phyloP scores from a whole-genome alignment of 2,113 vertebrate genomes.

The Toxotes jaculatrix region DNA sequence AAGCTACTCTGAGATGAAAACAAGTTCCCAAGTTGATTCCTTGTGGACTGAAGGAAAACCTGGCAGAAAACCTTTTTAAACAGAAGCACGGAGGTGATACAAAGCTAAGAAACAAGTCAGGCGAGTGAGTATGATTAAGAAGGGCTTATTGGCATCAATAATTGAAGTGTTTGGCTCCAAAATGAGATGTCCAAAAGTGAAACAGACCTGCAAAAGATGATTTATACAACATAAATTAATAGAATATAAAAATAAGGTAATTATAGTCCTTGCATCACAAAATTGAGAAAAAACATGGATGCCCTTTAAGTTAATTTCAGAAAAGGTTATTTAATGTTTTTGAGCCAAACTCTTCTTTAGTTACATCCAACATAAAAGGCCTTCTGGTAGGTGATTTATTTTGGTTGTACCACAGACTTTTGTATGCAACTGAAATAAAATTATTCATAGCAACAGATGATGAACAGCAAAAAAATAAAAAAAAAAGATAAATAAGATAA shows the following conservation, averaged over 20 bases:
- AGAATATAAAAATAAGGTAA: conserved; percentile 6
- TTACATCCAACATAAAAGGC: conserved; percentile 74
- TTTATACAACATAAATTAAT: conserved; percentile 21
- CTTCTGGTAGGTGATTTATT: conserved; percentile 67
- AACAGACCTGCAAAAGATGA: conserved; percentile 22
- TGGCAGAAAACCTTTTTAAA: conserved; percentile 45
- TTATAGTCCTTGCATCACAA: conserved; percentile 35
- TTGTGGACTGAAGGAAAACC: conserved; percentile 20
- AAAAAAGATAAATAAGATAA: conserved; percentile 55
- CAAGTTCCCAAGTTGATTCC: conserved; percentile 26
- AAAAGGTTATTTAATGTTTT: conserved; percentile 30
- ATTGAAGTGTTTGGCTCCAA: conserved; percentile 65
- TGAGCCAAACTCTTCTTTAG: conserved; percentile 59
- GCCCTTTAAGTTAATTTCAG: conserved; percentile 9
- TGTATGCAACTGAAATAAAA: conserved; percentile 51
- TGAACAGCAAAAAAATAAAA: conserved; percentile 32
- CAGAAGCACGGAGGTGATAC: conserved; percentile 76
- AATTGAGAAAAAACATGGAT: conserved; percentile 16
- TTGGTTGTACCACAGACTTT: conserved; percentile 73
- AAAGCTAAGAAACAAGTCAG: conserved; percentile 63
- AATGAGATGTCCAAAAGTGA: conserved; percentile 16
- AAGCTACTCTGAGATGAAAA: conserved; percentile 72
- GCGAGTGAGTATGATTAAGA: conserved; percentile 51
- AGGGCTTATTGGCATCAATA: conserved; percentile 53
- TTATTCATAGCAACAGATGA: conserved; percentile 58